Percentiles rank a stretch among this genome's conserved stretches.
These are phyloP conservation scores for Coremacera marginata DNA, from an alignment of 2,888 invertebrate genomes.

Conservation along the genomic window DNA sequence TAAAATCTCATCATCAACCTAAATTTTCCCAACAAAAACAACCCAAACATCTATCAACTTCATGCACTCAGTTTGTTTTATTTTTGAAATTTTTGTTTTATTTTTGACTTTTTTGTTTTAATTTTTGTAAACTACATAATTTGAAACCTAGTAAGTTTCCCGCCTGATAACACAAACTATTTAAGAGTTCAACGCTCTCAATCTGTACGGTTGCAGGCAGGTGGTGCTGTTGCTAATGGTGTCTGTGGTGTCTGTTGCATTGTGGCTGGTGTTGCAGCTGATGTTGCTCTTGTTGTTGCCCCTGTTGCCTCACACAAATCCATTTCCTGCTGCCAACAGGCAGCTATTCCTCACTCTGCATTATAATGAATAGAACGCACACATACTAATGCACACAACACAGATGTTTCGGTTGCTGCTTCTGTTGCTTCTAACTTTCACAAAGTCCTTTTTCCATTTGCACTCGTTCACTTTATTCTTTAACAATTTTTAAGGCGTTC, in stretches of 20 bases:
- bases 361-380: not conserved
- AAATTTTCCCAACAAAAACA: not conserved
- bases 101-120: not conserved
- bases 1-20: too few species aligned
- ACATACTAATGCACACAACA: not conserved
- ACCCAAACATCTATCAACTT: not conserved
- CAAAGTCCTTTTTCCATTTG: conserved; percentile 12
- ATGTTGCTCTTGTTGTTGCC: not conserved
- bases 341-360: conserved; percentile 10
- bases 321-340: conserved; percentile 19
- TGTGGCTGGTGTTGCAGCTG: not conserved
- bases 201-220: conserved; percentile 10
- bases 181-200: conserved; percentile 26
- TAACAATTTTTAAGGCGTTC: not conserved
- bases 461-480: conserved; percentile 1
- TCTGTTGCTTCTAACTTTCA: not conserved
- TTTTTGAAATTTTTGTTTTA: not conserved
- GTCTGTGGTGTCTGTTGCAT: not conserved
- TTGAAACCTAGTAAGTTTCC: conserved; percentile 23
- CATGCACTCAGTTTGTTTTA: not conserved
- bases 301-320: conserved; percentile 12
- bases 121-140: conserved; percentile 21
- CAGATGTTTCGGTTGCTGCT: conserved; percentile 1
- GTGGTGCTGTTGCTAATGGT: not conserved
- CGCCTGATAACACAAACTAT: conserved; percentile 26